Base-by-base conservation (phyloP, 2,888 invertebrate species). In the Augiades crinisus region DNA sequence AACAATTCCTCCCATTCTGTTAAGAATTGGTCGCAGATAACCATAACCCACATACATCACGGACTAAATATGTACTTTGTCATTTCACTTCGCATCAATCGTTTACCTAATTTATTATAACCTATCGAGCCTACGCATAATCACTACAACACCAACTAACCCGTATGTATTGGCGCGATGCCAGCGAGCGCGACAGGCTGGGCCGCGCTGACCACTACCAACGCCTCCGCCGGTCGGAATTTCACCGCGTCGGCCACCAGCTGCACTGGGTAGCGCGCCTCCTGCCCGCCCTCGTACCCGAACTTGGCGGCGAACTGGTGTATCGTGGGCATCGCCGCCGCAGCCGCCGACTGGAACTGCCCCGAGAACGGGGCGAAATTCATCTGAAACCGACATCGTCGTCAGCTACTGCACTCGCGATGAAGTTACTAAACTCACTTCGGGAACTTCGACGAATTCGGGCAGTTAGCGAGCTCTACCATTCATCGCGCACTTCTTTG, bases 291-390 rank as follows among this genome's bases (percentile, higher is more conserved):
- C 75, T 91, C 82, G 80, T 91, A 84, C 55, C 91, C 81, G 75
- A 93, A 91, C 89, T 95, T 94, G 57, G 95, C 94, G 24, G 94
- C 92, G 79, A 96, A 96, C 81, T 96, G 96, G 79, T 96, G 95
- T 73, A 96, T 95, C 54, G 94, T 93, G 60, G 95, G 95, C 64
- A 95, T 92, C 64, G 94, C 91, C 61, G 93, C 92, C 64, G 94
- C 91, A 62, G 93, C 92, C 65, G 93, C 92, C 64, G 93, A 91
- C 70, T 94, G 94, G 76, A 94, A 95, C 82, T 93, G 95, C 67
- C 94, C 93, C 67, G 95, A 94, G 79, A 96, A 96, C 62, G 95
- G 95, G 70, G 95, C 93, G 89, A 96, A 96, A 91, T 96, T 96
- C 96, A 96, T 96, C 72, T 65, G 64, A 41, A 60, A 65, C 27